Percentiles rank a stretch among this genome's conserved stretches.
These are phyloP conservation scores for Nyctalus aviator DNA, from an alignment of 2,797 vertebrate species.

Conservation along the genomic window DNA sequence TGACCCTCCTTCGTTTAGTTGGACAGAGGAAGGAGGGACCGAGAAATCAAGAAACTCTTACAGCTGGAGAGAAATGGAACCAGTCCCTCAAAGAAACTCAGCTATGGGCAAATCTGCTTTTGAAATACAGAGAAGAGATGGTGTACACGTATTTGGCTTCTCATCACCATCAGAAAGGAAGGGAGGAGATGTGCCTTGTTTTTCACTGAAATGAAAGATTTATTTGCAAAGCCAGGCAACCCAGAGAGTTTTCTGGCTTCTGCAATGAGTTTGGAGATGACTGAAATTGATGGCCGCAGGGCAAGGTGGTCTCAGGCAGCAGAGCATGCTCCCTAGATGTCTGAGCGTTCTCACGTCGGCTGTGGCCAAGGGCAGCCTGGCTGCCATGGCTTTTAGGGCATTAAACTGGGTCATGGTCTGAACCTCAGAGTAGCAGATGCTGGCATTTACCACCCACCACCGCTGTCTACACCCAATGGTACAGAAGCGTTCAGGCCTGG, in stretches of 20 bases:
- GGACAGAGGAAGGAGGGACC: background rate
- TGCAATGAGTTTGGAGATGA: background rate
- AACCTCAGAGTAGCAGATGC: background rate
- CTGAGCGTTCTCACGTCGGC: background rate
- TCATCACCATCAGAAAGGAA: background rate
- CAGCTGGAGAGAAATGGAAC: background rate
- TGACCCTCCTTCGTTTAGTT: background rate
- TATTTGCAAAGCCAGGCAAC: background rate
- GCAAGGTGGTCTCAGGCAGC: background rate
- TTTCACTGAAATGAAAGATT: background rate
- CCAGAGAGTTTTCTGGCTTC: slow-evolving; percentile 37
- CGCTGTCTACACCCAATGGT: background rate
- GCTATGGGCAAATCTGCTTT: background rate
- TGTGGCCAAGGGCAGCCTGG: background rate
- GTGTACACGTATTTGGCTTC: background rate
- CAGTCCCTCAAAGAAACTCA: background rate
- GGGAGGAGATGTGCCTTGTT: background rate
- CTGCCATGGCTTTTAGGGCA: background rate
- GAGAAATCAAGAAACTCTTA: background rate
- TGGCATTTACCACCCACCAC: no score
- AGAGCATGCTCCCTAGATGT: background rate
- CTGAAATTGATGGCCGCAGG: background rate
- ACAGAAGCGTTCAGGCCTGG: background rate
- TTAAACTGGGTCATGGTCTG: rapidly evolving
- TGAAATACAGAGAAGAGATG: background rate